Evolutionary conservation across 2,113 vertebrate genomes (phyloP).

Genomic region (Triplophysa dalaica): DNA sequence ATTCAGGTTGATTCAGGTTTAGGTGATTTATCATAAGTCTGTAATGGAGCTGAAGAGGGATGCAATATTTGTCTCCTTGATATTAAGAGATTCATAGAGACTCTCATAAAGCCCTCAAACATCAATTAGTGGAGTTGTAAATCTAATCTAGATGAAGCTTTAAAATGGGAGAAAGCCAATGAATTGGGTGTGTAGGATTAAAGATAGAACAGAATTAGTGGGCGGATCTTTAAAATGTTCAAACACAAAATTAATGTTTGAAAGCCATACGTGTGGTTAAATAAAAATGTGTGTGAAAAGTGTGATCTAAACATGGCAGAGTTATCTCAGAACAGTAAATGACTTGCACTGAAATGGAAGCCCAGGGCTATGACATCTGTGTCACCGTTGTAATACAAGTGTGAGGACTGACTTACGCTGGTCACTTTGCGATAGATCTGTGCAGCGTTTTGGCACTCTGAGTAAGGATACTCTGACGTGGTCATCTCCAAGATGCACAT

Average conservation of each 20-base stretch:
- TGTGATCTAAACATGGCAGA: no score
- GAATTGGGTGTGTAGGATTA: not conserved
- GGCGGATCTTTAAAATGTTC: not conserved
- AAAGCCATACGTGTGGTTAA: no score
- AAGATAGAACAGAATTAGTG: not conserved
- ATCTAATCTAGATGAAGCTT: not conserved
- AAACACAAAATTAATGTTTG: not conserved
- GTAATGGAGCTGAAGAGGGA: constrained; percentile 13
- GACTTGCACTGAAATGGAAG: not conserved
- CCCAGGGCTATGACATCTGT: not conserved
- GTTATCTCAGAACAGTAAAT: not conserved
- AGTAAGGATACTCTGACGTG: constrained; percentile 59
- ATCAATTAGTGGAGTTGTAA: constrained; percentile 22
- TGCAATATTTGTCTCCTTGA: constrained; percentile 37
- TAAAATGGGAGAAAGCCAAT: constrained; percentile 1
- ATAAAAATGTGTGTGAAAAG: no score
- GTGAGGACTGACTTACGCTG: constrained; percentile 36
- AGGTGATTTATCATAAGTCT: not conserved
- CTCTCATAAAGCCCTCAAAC: constrained; percentile 9
- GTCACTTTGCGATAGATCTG: constrained; percentile 63
- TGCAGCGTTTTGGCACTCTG: constrained; percentile 58
- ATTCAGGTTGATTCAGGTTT: not conserved
- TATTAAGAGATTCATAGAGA: constrained; percentile 7
- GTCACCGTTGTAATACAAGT: no score
- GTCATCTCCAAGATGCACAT: constrained; percentile 63